Conservation (phyloP, 2,888 invertebrate genomes). For the Plebejus anna region DNA sequence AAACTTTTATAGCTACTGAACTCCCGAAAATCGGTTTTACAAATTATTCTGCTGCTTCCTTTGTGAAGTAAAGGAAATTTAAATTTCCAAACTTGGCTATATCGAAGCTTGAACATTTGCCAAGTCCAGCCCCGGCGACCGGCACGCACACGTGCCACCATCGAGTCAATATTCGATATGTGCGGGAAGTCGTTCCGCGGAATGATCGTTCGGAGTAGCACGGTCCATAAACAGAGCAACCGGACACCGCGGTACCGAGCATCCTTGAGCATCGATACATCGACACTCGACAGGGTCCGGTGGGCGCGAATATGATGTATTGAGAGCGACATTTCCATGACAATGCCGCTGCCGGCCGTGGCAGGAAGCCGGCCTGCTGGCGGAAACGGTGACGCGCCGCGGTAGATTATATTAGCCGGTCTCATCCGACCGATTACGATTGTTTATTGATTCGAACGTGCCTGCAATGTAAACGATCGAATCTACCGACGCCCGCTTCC, state of each 20-base stretch:
- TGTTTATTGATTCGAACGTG: conserved; percentile 37
- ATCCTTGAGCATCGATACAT: conserved; percentile 17
- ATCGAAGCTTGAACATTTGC: conserved; percentile 20
- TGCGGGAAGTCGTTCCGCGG: neutral
- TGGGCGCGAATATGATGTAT: conserved; percentile 45
- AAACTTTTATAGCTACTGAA: neutral
- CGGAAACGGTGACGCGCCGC: conserved; percentile 38
- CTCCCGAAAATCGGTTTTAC: conserved; percentile 21
- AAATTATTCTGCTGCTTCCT: conserved; percentile 8
- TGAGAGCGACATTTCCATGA: conserved; percentile 58
- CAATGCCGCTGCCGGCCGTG: conserved; percentile 44
- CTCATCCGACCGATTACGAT: conserved; percentile 35
- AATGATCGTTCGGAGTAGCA: conserved; percentile 2
- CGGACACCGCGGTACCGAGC: neutral
- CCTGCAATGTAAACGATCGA: conserved; percentile 33
- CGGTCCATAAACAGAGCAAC: neutral
- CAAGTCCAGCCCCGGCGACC: neutral
- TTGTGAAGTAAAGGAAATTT: conserved; percentile 15
- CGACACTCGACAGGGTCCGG: conserved; percentile 6
- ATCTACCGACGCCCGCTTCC: conserved; percentile 13
- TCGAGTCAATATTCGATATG: conserved; percentile 15
- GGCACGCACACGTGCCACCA: conserved; percentile 14
- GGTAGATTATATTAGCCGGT: conserved; percentile 30
- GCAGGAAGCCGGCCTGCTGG: conserved; percentile 43
- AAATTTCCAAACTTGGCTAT: conserved; percentile 25